Evolutionary conservation across 2,113 vertebrate genomes (phyloP).

Genomic region (Tonatia bakeri): DNA sequence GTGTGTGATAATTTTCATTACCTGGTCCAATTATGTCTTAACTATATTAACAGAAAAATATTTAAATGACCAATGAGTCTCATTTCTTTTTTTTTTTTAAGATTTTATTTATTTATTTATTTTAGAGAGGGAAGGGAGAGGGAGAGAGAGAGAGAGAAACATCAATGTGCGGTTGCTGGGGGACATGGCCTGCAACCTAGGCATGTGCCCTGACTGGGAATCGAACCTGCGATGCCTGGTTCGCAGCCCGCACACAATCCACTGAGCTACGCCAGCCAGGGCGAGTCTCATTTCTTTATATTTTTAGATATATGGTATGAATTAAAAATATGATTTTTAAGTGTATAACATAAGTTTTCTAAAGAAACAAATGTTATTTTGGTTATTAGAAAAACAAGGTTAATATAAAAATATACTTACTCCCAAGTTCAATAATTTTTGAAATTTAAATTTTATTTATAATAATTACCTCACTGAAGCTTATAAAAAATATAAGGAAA

Average conservation of each 20-base stretch:
- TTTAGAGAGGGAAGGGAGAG: no score
- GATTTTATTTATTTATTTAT: no score
- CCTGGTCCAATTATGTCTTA: not conserved
- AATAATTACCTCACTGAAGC: not conserved
- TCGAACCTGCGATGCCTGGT: no score
- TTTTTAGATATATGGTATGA: not conserved
- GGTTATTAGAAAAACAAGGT: not conserved
- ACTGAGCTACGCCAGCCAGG: no score
- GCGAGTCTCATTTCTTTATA: not conserved
- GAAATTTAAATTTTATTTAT: conserved; percentile 2
- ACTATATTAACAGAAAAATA: not conserved
- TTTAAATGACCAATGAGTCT: not conserved
- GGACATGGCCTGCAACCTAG: no score
- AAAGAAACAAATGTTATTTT: not conserved
- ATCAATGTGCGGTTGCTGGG: no score
- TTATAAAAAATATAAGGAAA: not conserved
- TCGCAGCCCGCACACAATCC: no score
- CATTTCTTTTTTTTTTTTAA: not conserved
- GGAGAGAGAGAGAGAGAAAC: no score
- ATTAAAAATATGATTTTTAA: not conserved
- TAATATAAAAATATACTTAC: not conserved
- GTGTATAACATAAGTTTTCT: not conserved
- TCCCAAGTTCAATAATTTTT: not conserved
- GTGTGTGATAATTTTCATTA: not conserved
- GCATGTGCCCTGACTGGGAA: no score